These are phyloP conservation scores for Ceriagrion tenellum DNA, from an alignment of 2,888 invertebrate genomes.

Conservation along the genomic window DNA sequence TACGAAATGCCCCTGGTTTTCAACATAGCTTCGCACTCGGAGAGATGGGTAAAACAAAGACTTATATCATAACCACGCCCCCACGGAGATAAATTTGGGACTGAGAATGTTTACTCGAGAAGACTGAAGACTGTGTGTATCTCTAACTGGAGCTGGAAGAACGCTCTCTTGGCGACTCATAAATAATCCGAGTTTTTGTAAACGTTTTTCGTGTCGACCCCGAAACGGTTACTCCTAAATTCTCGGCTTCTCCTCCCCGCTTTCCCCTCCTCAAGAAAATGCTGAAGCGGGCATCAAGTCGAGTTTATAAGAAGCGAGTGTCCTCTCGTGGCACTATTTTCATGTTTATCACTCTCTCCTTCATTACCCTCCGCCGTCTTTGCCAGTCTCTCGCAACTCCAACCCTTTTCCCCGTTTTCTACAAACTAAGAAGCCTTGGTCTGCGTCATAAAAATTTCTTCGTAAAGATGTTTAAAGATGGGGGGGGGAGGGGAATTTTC, in stretches of 20 bases:
- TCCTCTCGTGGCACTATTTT: background rate
- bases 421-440: too few relatives aligned
- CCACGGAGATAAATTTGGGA: background rate
- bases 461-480: background rate
- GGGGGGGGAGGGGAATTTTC: background rate
- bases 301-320: background rate
- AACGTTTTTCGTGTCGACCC: background rate
- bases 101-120: background rate
- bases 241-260: background rate
- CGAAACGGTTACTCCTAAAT: background rate
- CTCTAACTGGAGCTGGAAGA: background rate
- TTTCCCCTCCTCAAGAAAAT: background rate
- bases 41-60: background rate
- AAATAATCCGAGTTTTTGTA: conserved; percentile 56
- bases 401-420: too few relatives aligned
- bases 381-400: too few relatives aligned
- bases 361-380: background rate
- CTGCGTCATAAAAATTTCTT: background rate
- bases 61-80: background rate
- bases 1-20: too few relatives aligned
- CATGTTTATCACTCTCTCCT: background rate
- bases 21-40: too few relatives aligned
- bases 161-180: background rate
- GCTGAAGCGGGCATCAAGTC: background rate
- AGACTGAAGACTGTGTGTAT: background rate